Percentiles rank a stretch among this genome's conserved stretches.
Evolutionary conservation across 2,888 invertebrate species (phyloP).

Genomic region (Nowickia ferox): DNA sequence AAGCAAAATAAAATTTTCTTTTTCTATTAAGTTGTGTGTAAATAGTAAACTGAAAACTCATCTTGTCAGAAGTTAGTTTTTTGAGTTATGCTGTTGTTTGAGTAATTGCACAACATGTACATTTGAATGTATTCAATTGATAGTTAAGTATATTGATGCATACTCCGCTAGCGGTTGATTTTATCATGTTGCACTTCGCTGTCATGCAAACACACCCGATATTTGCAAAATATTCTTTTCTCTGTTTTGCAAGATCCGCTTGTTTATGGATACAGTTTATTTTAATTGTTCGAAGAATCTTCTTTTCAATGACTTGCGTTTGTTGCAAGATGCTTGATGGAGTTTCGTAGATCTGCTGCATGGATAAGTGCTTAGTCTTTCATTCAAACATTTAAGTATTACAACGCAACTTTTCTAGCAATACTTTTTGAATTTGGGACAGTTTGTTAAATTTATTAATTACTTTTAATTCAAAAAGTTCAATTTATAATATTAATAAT

Average conservation of each 20-base stretch:
- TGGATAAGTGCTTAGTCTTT: slow-evolving; percentile 20
- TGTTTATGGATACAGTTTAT: slow-evolving; percentile 42
- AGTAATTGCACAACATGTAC: too few species aligned
- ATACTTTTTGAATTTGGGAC: not conserved
- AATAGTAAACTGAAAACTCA: too few species aligned
- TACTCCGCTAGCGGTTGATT: not conserved
- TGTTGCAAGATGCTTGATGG: slow-evolving; percentile 8
- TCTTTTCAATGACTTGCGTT: slow-evolving; percentile 31
- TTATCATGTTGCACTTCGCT: slow-evolving; percentile 24
- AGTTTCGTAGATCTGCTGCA: not conserved
- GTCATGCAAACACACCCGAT: slow-evolving; percentile 54
- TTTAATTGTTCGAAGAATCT: slow-evolving; percentile 45
- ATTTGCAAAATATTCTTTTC: slow-evolving; percentile 30
- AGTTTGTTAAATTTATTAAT: not conserved
- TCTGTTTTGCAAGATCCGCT: slow-evolving; percentile 51
- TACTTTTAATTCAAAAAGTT: not conserved
- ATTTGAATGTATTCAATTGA: not conserved
- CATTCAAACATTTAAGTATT: not conserved
- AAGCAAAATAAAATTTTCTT: too few species aligned
- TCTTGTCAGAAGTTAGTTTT: too few species aligned
- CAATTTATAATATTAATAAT: not conserved
- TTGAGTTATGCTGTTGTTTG: too few species aligned
- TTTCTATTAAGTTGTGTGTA: too few species aligned
- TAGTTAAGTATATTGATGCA: not conserved
- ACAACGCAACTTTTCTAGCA: not conserved